A percentile compares a stretch with the other conserved stretches of the same genome.
Evolutionary conservation across 2,797 vertebrate genomes (phyloP).

Genomic region (Myotis findleyi): DNA sequence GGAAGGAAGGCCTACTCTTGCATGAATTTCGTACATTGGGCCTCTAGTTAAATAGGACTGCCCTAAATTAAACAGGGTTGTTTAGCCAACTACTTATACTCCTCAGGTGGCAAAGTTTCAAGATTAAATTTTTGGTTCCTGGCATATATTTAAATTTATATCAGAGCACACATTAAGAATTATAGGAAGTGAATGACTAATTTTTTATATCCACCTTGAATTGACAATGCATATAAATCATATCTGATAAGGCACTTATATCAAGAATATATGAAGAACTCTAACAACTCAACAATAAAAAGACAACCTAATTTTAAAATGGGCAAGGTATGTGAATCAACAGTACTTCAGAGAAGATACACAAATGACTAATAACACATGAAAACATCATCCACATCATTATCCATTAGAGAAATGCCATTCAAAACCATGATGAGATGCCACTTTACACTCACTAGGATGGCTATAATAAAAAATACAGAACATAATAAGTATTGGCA

Average conservation of each 20-base stretch:
- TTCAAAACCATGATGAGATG: conserved; percentile 22
- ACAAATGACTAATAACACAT: not conserved
- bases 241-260: conserved; percentile 23
- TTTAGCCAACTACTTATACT: not conserved
- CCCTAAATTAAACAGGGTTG: not conserved
- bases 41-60: not conserved
- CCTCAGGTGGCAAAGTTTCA: not conserved
- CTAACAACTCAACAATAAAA: conserved; percentile 42
- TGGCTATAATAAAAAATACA: conserved; percentile 19
- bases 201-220: not conserved
- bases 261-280: not conserved
- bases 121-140: conserved; percentile 33
- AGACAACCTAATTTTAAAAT: conserved; percentile 51
- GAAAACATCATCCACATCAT: conserved; percentile 14
- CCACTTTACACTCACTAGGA: not conserved
- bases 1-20: no score
- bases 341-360: conserved; percentile 32
- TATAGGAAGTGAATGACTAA: not conserved
- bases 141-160: conserved; percentile 39
- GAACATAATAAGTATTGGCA: conserved; percentile 8
- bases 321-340: conserved; percentile 1
- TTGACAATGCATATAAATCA: not conserved
- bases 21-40: no score
- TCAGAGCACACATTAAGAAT: conserved; percentile 21
- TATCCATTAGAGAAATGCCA: conserved; percentile 25